Evolutionary conservation across 2,797 vertebrate species (phyloP).

Genomic region (Masticophis lateralis): DNA sequence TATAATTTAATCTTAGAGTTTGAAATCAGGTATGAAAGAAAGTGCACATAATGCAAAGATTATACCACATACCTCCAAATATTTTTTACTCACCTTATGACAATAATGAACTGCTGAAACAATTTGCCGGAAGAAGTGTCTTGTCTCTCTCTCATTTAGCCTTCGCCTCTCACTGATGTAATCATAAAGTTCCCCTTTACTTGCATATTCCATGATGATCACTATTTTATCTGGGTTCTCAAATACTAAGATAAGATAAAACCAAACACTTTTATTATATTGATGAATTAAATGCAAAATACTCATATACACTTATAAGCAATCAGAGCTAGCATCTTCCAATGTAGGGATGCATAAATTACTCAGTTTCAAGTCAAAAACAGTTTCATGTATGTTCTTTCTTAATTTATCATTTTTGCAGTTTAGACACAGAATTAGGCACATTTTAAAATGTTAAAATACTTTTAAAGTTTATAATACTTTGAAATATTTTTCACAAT

Average conservation of each 20-base stretch:
- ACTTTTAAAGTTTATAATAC: not conserved
- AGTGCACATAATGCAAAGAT: conserved; percentile 18
- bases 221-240: conserved; percentile 99
- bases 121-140: conserved; percentile 97
- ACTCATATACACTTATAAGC: not conserved
- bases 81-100: conserved; percentile 85
- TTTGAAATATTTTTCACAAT: not conserved
- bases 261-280: conserved; percentile 19
- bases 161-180: conserved; percentile 95
- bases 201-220: conserved; percentile 99
- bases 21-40: conserved; percentile 25
- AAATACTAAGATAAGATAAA: conserved; percentile 81
- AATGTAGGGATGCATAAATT: not conserved
- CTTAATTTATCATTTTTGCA: not conserved
- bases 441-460: not conserved
- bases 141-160: conserved; percentile 90
- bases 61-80: not conserved
- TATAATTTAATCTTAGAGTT: conserved; percentile 16
- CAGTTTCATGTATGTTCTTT: not conserved
- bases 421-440: not conserved
- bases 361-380: not conserved
- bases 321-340: not conserved
- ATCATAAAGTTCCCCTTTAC: conserved; percentile 96
- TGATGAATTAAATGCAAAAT: not conserved
- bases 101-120: conserved; percentile 97